Evolutionary conservation across 2,888 invertebrate genomes (phyloP).

Genomic region (Eupithecia dodoneata): DNA sequence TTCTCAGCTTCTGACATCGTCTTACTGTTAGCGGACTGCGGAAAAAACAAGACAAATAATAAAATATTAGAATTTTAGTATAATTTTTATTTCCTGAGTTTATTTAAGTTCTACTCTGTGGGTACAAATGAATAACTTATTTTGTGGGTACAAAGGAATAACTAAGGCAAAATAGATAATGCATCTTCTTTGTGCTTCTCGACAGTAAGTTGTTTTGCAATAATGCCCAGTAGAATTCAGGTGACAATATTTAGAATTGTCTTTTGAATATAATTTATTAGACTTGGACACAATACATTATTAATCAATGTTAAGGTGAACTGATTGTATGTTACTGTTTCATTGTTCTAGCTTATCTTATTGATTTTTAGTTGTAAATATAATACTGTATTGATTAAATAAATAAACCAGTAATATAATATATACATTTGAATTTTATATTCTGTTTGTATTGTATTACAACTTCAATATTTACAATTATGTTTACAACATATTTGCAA

Average conservation of each 20-base stretch:
- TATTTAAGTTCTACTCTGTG: too few relatives aligned
- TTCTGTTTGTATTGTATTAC: too few relatives aligned
- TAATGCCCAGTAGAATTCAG: conserved; percentile 26
- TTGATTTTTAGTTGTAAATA: not conserved
- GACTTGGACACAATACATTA: conserved; percentile 12
- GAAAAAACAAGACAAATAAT: too few relatives aligned
- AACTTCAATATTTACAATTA: too few relatives aligned
- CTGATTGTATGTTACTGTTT: not conserved
- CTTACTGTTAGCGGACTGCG: too few relatives aligned
- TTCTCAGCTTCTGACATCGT: too few relatives aligned
- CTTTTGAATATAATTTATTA: conserved; percentile 21
- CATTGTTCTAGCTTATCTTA: not conserved
- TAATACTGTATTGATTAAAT: too few relatives aligned
- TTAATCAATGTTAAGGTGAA: conserved; percentile 32
- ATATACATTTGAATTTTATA: too few relatives aligned
- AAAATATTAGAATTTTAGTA: too few relatives aligned
- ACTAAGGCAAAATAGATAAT: not conserved
- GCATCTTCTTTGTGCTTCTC: conserved; percentile 19
- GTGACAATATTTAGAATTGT: conserved; percentile 26
- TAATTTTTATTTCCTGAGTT: too few relatives aligned
- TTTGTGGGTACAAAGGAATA: not conserved
- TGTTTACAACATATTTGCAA: too few relatives aligned
- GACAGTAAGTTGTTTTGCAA: conserved; percentile 17
- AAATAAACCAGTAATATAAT: too few relatives aligned
- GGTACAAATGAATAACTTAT: not conserved